phyloP scores from a whole-genome alignment of 2,113 vertebrate genomes.

The Notiomystis cincta region DNA sequence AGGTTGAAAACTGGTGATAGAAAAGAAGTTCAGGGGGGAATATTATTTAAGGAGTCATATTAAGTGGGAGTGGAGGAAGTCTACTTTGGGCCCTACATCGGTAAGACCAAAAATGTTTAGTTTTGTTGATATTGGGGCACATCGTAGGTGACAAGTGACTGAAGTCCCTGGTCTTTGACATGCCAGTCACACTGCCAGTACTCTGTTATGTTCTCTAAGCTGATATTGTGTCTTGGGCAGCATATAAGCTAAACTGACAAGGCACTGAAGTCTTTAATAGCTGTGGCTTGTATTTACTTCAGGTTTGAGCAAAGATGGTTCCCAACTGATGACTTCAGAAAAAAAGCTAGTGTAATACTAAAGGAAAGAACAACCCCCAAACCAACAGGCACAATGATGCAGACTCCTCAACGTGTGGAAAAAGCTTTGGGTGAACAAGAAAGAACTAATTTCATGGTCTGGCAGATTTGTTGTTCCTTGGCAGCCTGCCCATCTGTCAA shows the following conservation, averaged over 20 bases:
- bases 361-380: background rate
- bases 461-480: constrained; percentile 40
- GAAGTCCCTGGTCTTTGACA: background rate
- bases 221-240: background rate
- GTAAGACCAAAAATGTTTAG: background rate
- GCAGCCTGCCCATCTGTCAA: constrained; percentile 38
- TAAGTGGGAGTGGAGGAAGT: background rate
- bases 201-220: background rate
- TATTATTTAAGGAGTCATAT: background rate
- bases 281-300: background rate
- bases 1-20: background rate
- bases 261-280: background rate
- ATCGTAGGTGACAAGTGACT: background rate
- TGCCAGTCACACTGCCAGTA: background rate
- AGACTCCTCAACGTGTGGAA: background rate
- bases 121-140: background rate
- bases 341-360: background rate
- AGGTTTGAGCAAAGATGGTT: background rate
- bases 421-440: constrained; percentile 15
- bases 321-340: background rate
- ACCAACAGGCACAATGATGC: background rate
- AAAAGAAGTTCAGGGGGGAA: background rate
- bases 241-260: background rate
- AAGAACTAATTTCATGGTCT: constrained; percentile 69
- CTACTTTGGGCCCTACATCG: background rate